Evolutionary conservation across 35 echinoderm and acorn worm species (phyloP).

Genomic region (Holothuria glaberrima): DNA sequence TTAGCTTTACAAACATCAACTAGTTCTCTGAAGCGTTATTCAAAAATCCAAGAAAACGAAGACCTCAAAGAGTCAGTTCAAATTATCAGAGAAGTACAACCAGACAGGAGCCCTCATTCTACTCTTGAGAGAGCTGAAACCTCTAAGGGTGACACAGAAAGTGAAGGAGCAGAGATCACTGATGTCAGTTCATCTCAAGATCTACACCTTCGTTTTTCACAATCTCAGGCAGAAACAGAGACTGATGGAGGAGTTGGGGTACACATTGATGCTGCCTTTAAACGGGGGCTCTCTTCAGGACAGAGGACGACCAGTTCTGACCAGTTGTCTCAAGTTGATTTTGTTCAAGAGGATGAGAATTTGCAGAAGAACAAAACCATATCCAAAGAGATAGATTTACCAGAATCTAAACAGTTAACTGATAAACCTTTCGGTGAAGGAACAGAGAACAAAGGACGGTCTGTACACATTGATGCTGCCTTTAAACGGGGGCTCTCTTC

Average conservation of each 20-base stretch:
- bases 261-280: slow-evolving; percentile 36
- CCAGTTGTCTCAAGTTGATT: neutral
- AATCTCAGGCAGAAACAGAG: slow-evolving; percentile 43
- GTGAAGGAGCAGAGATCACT: neutral
- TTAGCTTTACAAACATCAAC: neutral
- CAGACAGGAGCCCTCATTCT: neutral
- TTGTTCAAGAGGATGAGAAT: neutral
- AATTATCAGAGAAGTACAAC: slow-evolving; percentile 1
- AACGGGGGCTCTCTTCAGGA: neutral
- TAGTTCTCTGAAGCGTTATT: neutral
- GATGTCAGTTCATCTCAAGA: neutral
- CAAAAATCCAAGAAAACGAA: neutral
- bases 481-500: neutral
- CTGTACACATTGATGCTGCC: slow-evolving; percentile 34
- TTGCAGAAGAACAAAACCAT: too few relatives aligned
- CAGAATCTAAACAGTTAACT: too few relatives aligned
- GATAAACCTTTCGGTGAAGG: too few relatives aligned
- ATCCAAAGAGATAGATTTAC: too few relatives aligned
- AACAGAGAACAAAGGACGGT: too few relatives aligned
- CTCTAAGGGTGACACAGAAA: neutral
- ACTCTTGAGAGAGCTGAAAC: neutral
- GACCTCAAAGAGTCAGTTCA: neutral
- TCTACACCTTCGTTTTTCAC: slow-evolving; percentile 7
- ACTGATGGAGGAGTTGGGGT: slow-evolving; percentile 7
- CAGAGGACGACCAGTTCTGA: neutral